Evolutionary conservation across 2,888 invertebrate genomes (phyloP).

Genomic region (Eupelmus urozonus): DNA sequence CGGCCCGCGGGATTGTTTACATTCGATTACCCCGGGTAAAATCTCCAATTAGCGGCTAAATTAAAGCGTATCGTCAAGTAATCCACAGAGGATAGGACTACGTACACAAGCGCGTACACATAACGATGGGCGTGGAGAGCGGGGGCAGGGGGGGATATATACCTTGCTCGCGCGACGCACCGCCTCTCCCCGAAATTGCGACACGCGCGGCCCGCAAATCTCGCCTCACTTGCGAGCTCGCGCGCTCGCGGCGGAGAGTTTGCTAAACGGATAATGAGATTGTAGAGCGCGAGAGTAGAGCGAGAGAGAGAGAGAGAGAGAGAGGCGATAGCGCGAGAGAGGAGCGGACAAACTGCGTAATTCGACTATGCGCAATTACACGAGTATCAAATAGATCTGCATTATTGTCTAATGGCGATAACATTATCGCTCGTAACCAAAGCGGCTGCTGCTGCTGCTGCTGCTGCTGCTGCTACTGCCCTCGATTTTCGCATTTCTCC

Average conservation of each 20-base stretch:
- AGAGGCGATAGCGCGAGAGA: background rate
- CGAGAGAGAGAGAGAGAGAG: background rate
- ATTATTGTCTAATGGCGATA: constrained; percentile 57
- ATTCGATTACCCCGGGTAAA: constrained; percentile 54
- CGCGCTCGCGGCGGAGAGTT: constrained; percentile 31
- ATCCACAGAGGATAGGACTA: constrained; percentile 40
- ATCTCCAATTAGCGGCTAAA: constrained; percentile 55
- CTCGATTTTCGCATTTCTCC: too few species aligned
- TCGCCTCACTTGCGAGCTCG: background rate
- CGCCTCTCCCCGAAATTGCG: constrained; percentile 47
- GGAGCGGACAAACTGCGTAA: constrained; percentile 40
- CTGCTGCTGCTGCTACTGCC: background rate
- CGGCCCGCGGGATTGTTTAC: constrained; percentile 45
- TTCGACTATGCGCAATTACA: constrained; percentile 52
- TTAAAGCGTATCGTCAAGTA: constrained; percentile 57
- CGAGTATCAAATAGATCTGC: constrained; percentile 53
- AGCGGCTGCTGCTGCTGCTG: too few species aligned
- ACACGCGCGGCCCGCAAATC: constrained; percentile 51
- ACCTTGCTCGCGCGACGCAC: background rate
- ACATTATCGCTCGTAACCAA: constrained; percentile 40
- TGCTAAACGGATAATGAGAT: constrained; percentile 57
- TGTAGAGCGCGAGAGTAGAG: constrained; percentile 26
- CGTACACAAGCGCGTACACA: background rate
- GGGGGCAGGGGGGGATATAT: too few species aligned
- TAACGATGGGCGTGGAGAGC: too few species aligned